phyloP scores from a whole-genome alignment of 2,888 invertebrate species.

The Stenolophus ochropezus region DNA sequence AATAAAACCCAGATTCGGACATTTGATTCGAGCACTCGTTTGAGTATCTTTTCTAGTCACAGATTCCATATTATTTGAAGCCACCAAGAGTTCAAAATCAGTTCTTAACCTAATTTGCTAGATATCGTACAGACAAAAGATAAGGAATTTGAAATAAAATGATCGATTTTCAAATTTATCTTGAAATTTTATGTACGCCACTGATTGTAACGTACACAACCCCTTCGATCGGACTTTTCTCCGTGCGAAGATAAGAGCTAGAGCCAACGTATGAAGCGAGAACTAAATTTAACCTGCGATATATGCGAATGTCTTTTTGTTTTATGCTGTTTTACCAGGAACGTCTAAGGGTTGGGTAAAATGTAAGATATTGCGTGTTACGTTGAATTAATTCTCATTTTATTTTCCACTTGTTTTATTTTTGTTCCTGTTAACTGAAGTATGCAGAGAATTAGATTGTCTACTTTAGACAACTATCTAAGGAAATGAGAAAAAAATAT shows the following conservation, averaged over 20 bases:
- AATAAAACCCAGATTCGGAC: too few species aligned
- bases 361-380: conserved; percentile 51
- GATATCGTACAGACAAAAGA: too few species aligned
- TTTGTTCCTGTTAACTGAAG: not conserved
- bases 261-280: conserved; percentile 48
- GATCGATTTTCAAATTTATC: not conserved
- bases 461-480: not conserved
- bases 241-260: conserved; percentile 41
- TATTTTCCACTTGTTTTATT: conserved; percentile 7
- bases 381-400: conserved; percentile 39
- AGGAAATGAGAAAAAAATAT: conserved; percentile 34
- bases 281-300: conserved; percentile 52
- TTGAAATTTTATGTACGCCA: not conserved
- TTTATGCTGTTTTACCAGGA: conserved; percentile 55
- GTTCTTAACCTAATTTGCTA: too few species aligned
- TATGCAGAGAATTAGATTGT: conserved; percentile 12
- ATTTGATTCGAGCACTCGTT: too few species aligned
- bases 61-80: too few species aligned
- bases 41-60: too few species aligned
- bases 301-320: conserved; percentile 57
- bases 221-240: conserved; percentile 48
- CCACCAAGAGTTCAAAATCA: too few species aligned
- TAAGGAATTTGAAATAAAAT: too few species aligned
- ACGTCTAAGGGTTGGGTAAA: conserved; percentile 43
- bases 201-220: not conserved